Base-by-base conservation (phyloP, 2,797 vertebrate species). In the Acanthurus tractus region DNA sequence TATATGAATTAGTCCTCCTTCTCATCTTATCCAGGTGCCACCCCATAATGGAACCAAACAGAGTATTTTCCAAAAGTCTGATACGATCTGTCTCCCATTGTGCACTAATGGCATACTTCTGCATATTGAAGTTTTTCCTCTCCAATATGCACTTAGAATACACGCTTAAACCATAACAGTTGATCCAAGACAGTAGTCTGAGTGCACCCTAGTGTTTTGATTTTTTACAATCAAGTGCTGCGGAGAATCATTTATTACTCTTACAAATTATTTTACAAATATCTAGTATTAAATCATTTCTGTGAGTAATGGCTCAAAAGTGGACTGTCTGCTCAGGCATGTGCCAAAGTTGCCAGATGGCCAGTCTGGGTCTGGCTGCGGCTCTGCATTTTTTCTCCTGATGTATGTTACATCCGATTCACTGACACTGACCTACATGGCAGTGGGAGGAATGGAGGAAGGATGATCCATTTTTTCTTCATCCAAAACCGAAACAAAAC, bases 391-490 rank as follows among this genome's bases (percentile, higher is more conserved):
- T 73, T 83, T 82, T 53, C 49, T 66, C 50, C 72, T 83, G 68
- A 88, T 87, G 58, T 90, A 80, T 76, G 78, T 86, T 81, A 86
- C 74, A 70, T 90, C 75, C 86, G 84, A 91, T 88, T 90, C 85
- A 78, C 76, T 82, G 79, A 88, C 76, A 75, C 71, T 89, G 82
- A 86, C 87, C 85, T 85, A 89, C 83, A 90, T 88, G 86, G 79
- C 84, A 83, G 86, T 78, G 70, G 81, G 65, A 81, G 82, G 70
- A 85, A 78, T 64, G 61, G 63, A 79, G 73, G 84, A 88, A 74
- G 76, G 84, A 86, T 77, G 42, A 83, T 70, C 57, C 61, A 56
- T 74, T 83, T 88, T 89, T 79, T 84, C 81, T 77, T 54, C 3
- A 72, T 84, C 86, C 76, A 86, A 88, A 87, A 70, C 59, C 68